Percentiles rank a stretch among this genome's conserved stretches.
Evolutionary conservation across 2,113 vertebrate species (phyloP).

Genomic region (Varanus komodoensis): DNA sequence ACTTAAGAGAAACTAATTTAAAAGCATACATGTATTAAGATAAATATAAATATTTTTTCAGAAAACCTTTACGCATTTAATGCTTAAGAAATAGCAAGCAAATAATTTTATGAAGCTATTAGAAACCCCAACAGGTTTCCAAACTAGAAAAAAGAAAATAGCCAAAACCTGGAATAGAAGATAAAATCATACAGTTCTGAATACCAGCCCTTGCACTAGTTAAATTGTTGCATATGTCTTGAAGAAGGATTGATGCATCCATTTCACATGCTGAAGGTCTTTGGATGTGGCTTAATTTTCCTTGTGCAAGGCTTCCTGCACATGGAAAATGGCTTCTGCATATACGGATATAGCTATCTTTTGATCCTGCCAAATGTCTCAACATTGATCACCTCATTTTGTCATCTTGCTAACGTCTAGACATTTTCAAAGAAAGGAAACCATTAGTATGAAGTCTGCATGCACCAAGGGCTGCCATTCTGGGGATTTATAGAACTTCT

Average conservation of each 20-base stretch:
- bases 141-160: slow-evolving; percentile 36
- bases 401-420: not conserved
- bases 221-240: slow-evolving; percentile 15
- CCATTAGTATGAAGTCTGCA: not conserved
- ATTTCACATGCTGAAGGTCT: slow-evolving; percentile 5
- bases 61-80: slow-evolving; percentile 60
- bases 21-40: slow-evolving; percentile 69
- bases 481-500: not conserved
- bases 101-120: slow-evolving; percentile 47
- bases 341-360: not conserved
- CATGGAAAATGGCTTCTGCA: not conserved
- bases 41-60: slow-evolving; percentile 75
- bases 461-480: not conserved
- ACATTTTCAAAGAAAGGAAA: not conserved
- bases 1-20: slow-evolving; percentile 50
- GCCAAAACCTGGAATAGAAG: not conserved
- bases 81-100: slow-evolving; percentile 57
- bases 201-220: not conserved
- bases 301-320: not conserved
- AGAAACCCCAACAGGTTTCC: slow-evolving; percentile 45
- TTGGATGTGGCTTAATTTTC: slow-evolving; percentile 9
- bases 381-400: not conserved
- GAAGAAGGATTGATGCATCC: not conserved
- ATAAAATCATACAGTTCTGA: not conserved
- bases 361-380: not conserved